Conservation (phyloP, 2,113 vertebrate genomes). For the Alexandromys fortis region DNA sequence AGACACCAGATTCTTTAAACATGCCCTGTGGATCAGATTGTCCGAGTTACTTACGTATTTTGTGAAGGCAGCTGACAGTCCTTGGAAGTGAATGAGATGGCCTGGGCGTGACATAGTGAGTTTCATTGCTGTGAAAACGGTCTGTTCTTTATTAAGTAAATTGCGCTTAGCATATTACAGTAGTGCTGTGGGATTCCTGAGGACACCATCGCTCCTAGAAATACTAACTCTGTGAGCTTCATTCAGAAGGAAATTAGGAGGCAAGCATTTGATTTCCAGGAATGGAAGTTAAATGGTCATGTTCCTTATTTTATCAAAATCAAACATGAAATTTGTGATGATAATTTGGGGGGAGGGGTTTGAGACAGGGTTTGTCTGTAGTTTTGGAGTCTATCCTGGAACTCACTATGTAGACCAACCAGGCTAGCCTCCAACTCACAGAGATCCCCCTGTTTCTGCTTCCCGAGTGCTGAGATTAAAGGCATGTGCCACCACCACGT, state of each 20-base stretch:
- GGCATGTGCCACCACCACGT: too few species aligned
- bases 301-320: background rate
- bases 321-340: background rate
- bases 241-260: background rate
- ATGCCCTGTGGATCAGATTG: background rate
- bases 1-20: constrained; percentile 29
- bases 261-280: background rate
- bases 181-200: constrained; percentile 20
- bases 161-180: background rate
- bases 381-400: too few species aligned
- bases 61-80: background rate
- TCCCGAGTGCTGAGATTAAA: too few species aligned
- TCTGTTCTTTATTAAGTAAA: constrained; percentile 43
- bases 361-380: too few species aligned
- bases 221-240: background rate
- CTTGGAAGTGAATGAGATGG: background rate
- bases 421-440: too few species aligned
- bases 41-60: background rate
- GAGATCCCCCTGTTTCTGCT: too few species aligned
- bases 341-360: background rate
- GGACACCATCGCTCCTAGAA: background rate
- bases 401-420: too few species aligned
- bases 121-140: constrained; percentile 33
- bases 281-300: background rate
- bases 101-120: background rate